These are phyloP conservation scores for Andrena flavipes DNA, from an alignment of 2,888 invertebrate genomes.

Conservation along the genomic window DNA sequence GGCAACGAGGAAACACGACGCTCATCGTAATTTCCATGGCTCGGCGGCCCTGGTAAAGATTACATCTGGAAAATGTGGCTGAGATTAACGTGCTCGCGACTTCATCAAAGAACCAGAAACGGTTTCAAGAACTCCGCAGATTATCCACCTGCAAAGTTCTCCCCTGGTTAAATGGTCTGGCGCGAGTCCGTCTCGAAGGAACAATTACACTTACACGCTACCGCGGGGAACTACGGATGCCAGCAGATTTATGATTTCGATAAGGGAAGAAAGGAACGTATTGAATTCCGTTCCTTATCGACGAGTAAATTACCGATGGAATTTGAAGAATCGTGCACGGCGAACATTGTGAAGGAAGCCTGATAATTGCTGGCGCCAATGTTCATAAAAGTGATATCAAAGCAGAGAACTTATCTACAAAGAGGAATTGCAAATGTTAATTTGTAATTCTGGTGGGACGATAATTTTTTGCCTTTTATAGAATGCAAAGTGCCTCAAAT, in stretches of 20 bases:
- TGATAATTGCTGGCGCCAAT: not conserved
- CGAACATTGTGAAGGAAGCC: not conserved
- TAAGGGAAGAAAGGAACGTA: constrained; percentile 33
- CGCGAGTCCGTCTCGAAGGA: constrained; percentile 27
- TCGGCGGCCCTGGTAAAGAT: constrained; percentile 29
- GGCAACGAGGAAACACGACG: constrained; percentile 9
- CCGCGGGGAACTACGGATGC: constrained; percentile 28
- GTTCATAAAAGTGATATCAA: not conserved
- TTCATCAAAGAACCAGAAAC: constrained; percentile 49
- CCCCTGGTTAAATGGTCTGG: constrained; percentile 43
- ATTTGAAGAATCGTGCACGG: not conserved
- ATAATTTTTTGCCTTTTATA: too few species aligned
- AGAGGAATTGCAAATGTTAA: too few species aligned
- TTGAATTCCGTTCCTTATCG: constrained; percentile 43
- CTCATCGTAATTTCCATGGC: constrained; percentile 7
- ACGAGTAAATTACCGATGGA: constrained; percentile 25
- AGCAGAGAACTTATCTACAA: not conserved
- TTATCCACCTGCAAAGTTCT: constrained; percentile 47
- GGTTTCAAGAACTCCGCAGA: constrained; percentile 46
- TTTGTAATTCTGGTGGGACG: too few species aligned
- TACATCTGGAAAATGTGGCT: constrained; percentile 41
- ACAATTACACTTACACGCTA: constrained; percentile 54
- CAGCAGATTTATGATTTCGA: constrained; percentile 48
- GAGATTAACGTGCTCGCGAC: constrained; percentile 39
- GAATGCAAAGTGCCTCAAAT: too few species aligned